A percentile compares a stretch with the other conserved stretches of the same genome.
These are phyloP conservation scores for Dryadula phaetusa DNA, from an alignment of 2,888 invertebrate genomes.

Conservation along the genomic window DNA sequence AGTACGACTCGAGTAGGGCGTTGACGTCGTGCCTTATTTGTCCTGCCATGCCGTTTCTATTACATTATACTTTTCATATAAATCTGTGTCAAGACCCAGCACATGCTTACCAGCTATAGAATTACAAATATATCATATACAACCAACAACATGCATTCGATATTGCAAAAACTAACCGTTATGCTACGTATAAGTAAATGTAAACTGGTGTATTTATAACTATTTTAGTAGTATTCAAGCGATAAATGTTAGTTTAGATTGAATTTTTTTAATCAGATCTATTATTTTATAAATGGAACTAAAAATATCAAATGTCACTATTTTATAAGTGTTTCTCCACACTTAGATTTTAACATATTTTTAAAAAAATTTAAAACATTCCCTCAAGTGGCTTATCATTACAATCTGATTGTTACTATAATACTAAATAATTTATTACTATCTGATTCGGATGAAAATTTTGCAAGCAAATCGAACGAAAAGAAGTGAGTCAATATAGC, in stretches of 20 bases:
- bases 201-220: not conserved
- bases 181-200: not conserved
- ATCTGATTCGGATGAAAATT: too few species aligned
- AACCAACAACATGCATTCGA: conserved; percentile 9
- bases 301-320: too few species aligned
- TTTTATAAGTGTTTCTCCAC: too few species aligned
- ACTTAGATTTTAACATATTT: too few species aligned
- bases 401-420: too few species aligned
- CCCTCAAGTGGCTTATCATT: too few species aligned
- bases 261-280: too few species aligned
- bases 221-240: not conserved
- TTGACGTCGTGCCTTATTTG: conserved; percentile 44
- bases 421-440: too few species aligned
- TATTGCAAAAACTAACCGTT: conserved; percentile 9
- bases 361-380: too few species aligned
- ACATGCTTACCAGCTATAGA: conserved; percentile 24
- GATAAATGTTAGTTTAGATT: not conserved
- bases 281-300: too few species aligned
- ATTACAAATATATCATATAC: conserved; percentile 12
- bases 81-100: conserved; percentile 39
- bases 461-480: too few species aligned
- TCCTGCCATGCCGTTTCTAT: conserved; percentile 36
- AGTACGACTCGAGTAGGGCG: conserved; percentile 37
- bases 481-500: too few species aligned
- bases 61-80: conserved; percentile 35